Base-by-base conservation (phyloP, 1,140 invertebrate genomes). In the Holotrichia oblita region DNA sequence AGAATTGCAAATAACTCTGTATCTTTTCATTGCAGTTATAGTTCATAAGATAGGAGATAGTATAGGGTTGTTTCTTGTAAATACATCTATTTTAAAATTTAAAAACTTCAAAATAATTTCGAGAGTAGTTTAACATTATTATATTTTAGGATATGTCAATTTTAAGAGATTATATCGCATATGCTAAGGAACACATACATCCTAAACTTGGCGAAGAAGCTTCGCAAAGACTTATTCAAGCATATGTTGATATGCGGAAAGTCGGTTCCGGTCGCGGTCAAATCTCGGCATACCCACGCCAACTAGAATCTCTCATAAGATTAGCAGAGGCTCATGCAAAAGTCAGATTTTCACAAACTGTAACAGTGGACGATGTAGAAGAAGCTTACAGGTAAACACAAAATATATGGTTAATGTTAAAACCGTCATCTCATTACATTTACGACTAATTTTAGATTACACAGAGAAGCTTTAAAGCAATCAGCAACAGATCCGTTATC, bases 241-340 rank as follows among this genome's bases (percentile, higher is more conserved):
- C 94, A 7, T 99, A 99, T 85, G 95, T 99, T 0, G 96, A 99
- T 83, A 99, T 99, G 98, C 90, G 99, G 80, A 94, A 92, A 86
- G 90, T 97, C 34, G 98, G 98, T 20, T 95, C 93, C 81, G 95
- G 96, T 0, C 89, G 93, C 61, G 98, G 99, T 2, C 97, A 99
- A 87, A 96, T 99, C 42, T 95, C 97, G 0, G 98, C 99, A 0
- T 99, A 99, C 89, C 98, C 99, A 0, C 90, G 99, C 9, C 99
- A 99, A 87, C 88, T 99, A 76, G 98, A 99, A 88, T 99, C 98
- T 0, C 89, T 99, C 0, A 99, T 99, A 84, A 91, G 99, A 24
- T 89, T 99, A 4, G 90, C 98, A 0, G 99, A 99, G 88, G 97
- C 98, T 14, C 97, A 99, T 89, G 98, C 99, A 17, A 98, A 98